phyloP scores from a whole-genome alignment of 2,113 vertebrate genomes.

The Mus pahari region DNA sequence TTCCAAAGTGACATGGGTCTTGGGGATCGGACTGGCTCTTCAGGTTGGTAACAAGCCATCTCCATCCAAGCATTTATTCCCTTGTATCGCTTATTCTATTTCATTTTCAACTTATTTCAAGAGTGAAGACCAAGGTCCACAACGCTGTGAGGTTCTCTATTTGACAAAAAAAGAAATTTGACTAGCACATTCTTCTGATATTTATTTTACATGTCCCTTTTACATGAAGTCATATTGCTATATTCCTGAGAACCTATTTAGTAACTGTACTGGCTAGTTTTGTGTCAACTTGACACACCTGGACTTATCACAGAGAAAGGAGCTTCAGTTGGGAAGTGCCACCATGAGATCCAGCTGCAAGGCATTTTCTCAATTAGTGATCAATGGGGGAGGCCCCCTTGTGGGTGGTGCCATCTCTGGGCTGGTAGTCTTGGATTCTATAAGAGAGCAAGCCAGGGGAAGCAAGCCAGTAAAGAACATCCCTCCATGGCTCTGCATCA shows the following conservation, averaged over 20 bases:
- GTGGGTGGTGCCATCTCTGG: no score
- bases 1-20: neutral
- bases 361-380: no score
- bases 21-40: neutral
- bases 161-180: neutral
- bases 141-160: neutral
- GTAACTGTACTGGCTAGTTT: no score
- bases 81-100: neutral
- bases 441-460: no score
- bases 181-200: neutral
- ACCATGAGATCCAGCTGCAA: no score
- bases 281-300: no score
- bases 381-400: no score
- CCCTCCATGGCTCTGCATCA: no score
- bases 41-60: neutral
- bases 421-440: no score
- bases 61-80: neutral
- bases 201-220: neutral
- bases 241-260: neutral
- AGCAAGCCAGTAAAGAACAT: no score
- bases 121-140: neutral
- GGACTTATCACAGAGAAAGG: no score
- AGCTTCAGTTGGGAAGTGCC: no score
- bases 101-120: conserved; percentile 2
- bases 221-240: neutral